phyloP scores from a whole-genome alignment of 2,797 vertebrate species.

The Kryptolebias ocellatus region DNA sequence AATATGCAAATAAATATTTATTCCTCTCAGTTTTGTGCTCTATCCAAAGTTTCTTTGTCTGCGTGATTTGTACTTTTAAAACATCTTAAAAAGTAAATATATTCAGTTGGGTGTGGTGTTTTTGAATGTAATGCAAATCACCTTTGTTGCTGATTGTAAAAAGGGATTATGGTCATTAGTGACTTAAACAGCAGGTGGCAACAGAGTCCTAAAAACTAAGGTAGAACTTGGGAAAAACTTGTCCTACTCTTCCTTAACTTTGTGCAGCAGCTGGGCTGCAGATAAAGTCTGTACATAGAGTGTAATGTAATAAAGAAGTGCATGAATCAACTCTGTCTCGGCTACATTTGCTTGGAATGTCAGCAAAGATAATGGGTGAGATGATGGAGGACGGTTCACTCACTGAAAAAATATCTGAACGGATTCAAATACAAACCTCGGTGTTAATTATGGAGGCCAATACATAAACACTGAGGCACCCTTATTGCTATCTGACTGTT shows the following conservation, averaged over 20 bases:
- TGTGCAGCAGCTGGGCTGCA: constrained; percentile 1
- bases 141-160: not conserved
- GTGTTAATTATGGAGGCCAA: too few species aligned
- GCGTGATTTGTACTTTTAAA: constrained; percentile 4
- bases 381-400: not conserved
- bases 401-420: constrained; percentile 7
- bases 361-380: not conserved
- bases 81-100: constrained; percentile 5
- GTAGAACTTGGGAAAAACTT: not conserved
- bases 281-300: not conserved
- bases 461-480: too few species aligned
- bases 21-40: constrained; percentile 24
- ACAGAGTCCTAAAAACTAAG: constrained; percentile 48
- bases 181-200: constrained; percentile 69
- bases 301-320: constrained; percentile 13
- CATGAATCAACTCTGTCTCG: constrained; percentile 20
- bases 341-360: constrained; percentile 6
- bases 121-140: constrained; percentile 68
- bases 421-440: not conserved
- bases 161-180: not conserved
- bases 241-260: not conserved
- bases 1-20: constrained; percentile 56
- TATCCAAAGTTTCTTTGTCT: not conserved
- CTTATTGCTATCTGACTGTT: too few species aligned
- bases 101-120: constrained; percentile 8